Percentiles rank a stretch among this genome's conserved stretches.
Conservation (phyloP, 2,797 vertebrate species). For the Sternotherus odoratus region DNA sequence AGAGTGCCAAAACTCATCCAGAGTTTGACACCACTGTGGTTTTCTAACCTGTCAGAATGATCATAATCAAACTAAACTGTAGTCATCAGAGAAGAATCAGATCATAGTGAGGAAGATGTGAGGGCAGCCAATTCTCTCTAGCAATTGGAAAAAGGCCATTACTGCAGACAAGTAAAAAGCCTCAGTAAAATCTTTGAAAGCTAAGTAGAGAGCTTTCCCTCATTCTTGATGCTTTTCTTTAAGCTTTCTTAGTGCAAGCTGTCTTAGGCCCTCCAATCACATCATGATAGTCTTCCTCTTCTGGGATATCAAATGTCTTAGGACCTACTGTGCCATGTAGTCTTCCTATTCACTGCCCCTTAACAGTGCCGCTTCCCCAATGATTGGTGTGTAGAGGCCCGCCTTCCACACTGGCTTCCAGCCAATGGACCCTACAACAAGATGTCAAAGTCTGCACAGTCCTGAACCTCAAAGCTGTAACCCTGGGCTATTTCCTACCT, state of each 20-base stretch:
- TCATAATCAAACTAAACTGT: neutral
- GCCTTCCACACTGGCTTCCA: no score
- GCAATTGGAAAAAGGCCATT: neutral
- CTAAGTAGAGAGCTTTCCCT: neutral
- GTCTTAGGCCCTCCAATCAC: no score
- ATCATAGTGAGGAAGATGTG: neutral
- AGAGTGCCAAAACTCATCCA: neutral
- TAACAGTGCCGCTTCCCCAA: no score
- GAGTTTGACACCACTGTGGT: neutral
- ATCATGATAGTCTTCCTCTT: no score
- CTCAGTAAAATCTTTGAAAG: neutral
- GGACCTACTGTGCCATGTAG: no score
- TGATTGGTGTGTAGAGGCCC: no score
- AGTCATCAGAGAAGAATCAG: neutral
- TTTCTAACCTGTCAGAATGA: neutral
- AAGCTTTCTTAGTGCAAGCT: neutral
- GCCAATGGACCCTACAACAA: no score
- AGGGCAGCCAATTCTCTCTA: neutral
- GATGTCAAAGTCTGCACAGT: no score
- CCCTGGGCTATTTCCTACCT: no score
- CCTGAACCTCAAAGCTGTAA: no score
- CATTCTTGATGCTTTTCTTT: neutral
- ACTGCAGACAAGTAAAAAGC: neutral
- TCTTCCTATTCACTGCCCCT: no score
- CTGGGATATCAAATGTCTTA: no score